Percentiles rank a stretch among this genome's conserved stretches.
Evolutionary conservation across 2,797 vertebrate species (phyloP).

Genomic region (Bradypus variegatus): DNA sequence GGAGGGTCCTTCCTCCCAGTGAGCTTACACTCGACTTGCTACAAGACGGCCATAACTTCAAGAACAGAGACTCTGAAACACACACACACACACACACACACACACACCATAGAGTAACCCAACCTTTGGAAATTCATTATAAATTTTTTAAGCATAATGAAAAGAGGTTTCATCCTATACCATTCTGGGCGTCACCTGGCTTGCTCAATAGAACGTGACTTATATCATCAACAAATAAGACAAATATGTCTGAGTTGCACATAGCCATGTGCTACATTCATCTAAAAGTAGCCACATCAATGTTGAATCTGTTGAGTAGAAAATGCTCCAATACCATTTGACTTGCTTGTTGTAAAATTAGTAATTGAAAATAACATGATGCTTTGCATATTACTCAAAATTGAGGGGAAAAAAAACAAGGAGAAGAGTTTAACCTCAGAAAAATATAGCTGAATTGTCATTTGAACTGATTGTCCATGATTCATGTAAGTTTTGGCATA

Average conservation of each 20-base stretch:
- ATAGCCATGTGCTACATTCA: neutral
- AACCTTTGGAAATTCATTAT: neutral
- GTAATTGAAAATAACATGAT: neutral
- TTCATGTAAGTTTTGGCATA: neutral
- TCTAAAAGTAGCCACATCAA: neutral
- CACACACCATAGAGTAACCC: neutral
- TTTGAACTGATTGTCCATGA: neutral
- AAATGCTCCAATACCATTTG: neutral
- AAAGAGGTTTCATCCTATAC: neutral
- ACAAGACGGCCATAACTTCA: neutral
- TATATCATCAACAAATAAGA: slow-evolving; percentile 2
- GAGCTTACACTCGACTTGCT: neutral
- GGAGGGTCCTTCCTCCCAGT: neutral
- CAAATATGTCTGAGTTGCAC: neutral
- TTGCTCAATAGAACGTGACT: neutral
- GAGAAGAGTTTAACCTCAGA: neutral
- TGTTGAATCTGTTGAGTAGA: slow-evolving; percentile 7
- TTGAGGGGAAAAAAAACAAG: neutral
- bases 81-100: neutral
- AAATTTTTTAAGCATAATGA: neutral
- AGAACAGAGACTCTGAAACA: neutral
- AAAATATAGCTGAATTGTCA: neutral
- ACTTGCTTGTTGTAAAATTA: neutral
- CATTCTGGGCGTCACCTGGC: neutral
- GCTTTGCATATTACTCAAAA: neutral